These are phyloP conservation scores for Rhabdophis nuchalis DNA, from an alignment of 2,797 vertebrate genomes.

Conservation along the genomic window DNA sequence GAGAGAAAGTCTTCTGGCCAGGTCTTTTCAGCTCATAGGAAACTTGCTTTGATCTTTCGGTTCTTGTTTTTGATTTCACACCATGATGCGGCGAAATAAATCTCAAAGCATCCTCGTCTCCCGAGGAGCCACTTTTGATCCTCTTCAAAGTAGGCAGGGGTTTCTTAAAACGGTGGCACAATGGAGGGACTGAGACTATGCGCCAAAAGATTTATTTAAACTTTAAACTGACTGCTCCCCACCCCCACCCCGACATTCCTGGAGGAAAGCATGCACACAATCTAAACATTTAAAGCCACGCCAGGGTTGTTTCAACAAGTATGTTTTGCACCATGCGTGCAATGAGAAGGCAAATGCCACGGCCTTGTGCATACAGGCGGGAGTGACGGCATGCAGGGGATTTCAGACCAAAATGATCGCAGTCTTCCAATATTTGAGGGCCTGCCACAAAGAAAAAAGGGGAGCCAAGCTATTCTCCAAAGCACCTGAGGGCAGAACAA, in stretches of 20 bases:
- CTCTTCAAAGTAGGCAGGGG: no score
- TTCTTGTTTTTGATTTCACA: background rate
- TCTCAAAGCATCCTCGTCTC: background rate
- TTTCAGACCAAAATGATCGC: no score
- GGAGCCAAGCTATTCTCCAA: no score
- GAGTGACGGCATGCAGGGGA: background rate
- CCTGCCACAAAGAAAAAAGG: no score
- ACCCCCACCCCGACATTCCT: no score
- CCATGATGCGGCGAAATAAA: background rate
- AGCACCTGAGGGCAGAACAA: no score
- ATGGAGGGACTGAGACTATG: background rate
- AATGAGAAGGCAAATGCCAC: no score
- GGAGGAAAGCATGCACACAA: background rate
- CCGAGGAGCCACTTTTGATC: background rate
- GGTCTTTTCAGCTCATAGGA: background rate
- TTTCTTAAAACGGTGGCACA: background rate
- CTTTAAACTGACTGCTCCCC: background rate
- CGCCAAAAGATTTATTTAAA: background rate
- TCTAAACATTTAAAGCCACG: background rate
- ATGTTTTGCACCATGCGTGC: background rate
- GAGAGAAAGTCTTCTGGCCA: background rate
- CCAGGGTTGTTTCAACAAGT: background rate
- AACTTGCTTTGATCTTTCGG: accelerated
- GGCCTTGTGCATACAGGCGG: background rate
- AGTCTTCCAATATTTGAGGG: no score